Evolutionary conservation across 2,797 vertebrate genomes (phyloP), one percentile per base, ranked within the genome.

Genomic region (Pseudochromis fuscus): DNA sequence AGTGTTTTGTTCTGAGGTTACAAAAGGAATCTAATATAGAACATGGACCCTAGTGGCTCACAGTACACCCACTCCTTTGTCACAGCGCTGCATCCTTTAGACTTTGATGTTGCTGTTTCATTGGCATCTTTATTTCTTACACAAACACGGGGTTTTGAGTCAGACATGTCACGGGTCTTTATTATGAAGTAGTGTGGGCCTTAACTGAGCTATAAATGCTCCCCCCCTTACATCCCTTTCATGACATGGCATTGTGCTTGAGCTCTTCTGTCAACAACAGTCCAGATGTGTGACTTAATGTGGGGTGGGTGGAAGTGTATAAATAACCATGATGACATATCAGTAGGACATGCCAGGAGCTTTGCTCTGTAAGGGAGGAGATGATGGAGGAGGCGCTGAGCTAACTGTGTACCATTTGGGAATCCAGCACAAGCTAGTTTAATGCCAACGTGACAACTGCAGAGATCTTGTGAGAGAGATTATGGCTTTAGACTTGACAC

Each of bases 231-330:
- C 72, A 74, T 77, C 40, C 74, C 52, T 66, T 69, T 77, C 40
- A 11, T 67, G 72, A 75, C 65, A 60, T 19, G 45, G 51, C 68
- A 52, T 42, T 68, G 69, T 18, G 46, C 60, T 75, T 25, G 44
- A 74, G 81, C 71, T 73, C 72, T 61, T 72, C 75, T 75, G 80
- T 84, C 88, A 82, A 27, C 49, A 59, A 79, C 46, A 25, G 59
- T 82, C 84, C 89, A 92, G 88, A 92, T 93, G 90, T 93, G 89
- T 80, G 75, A 83, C 76, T 76, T 76, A 68, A 84, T 58, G 81
- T 67, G 27, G 62, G 64, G 60, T 71, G 40, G 62, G 66, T 68
- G 67, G 50, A 51, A 67, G 68, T 48, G 56, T 89, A 90, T 82
- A 85, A 90, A 91, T 88, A 92, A 86, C 85, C 77, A 77, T 51